Evolutionary conservation across 2,797 vertebrate genomes (phyloP), one percentile per base, ranked within the genome.

Genomic region (Naso thynnoides): DNA sequence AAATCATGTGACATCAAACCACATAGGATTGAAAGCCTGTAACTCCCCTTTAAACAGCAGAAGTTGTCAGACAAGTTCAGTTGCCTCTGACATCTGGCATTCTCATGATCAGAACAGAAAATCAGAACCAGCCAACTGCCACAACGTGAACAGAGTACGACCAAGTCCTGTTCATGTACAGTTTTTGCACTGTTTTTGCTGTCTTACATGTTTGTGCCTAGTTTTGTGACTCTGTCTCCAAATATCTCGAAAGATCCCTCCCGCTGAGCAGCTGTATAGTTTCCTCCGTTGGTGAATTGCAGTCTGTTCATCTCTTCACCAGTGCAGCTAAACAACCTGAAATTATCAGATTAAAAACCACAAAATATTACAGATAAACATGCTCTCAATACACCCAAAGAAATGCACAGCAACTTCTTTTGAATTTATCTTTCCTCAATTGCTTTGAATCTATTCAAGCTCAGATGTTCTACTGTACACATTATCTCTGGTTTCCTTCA

Each of bases 161-260:
- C 14, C 0, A 14, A 6, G 27, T 61, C 24, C 47, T 8, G 18
- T n/a, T 71, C 23, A 38, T 44, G 26, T 38, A 18, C 11, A 52
- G 33, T 7, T 61, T 49, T 10, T 21, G 33, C 26, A 47, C 36
- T 36, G 26, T 41, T 31, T 36, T 10, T n/a, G 36, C 52, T 1
- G 8, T 67, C 88, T 96, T 92, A 99, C 98, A 99, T 99, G 60
- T 99, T 99, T 66, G 96, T 99, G 84, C 98, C 98, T 39, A 99
- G 94, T 88, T 97, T 99, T 82, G 97, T 95, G 82, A 97, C 94
- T 82, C 98, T 92, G 81, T 99, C 97, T 86, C 98, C 98, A 88
- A 96, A 97, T 70, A 98, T 93, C 44, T 99, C 97, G 67, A 97
- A 98, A 36, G 97, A 99, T 54, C 97, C 97, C 91, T 99, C 97